Conservation (phyloP, 2,797 vertebrate species). For the Lutjanus argentimaculatus region DNA sequence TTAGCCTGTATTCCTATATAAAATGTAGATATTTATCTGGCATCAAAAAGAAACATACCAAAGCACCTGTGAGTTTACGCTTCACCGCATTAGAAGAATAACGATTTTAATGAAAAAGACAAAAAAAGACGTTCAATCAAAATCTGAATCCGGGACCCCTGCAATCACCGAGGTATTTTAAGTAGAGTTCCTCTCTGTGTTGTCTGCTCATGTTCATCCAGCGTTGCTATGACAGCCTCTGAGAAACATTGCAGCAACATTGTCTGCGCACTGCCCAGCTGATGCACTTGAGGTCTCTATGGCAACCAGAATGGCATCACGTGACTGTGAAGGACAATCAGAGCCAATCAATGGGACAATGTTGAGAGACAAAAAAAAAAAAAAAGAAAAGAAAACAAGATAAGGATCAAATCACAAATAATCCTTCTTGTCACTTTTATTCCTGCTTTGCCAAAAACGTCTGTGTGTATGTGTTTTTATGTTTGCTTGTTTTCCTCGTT, state of each 20-base stretch:
- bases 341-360: conserved; percentile 84
- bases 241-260: conserved; percentile 74
- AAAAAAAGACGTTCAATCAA: conserved; percentile 79
- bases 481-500: conserved; percentile 69
- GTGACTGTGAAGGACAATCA: conserved; percentile 91
- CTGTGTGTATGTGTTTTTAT: conserved; percentile 44
- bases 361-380: conserved; percentile 70
- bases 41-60: conserved; percentile 86
- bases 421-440: conserved; percentile 88
- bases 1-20: conserved; percentile 73
- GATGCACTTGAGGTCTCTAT: conserved; percentile 86
- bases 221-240: conserved; percentile 82
- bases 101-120: conserved; percentile 68
- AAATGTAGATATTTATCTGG: conserved; percentile 86
- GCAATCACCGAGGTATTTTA: conserved; percentile 81
- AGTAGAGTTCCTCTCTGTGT: conserved; percentile 66
- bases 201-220: conserved; percentile 72
- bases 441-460: conserved; percentile 88
- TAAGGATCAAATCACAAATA: conserved; percentile 85
- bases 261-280: conserved; percentile 76
- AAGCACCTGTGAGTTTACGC: conserved; percentile 86
- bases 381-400: conserved; percentile 53
- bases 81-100: conserved; percentile 77
- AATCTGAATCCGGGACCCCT: conserved; percentile 82
- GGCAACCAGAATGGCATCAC: conserved; percentile 84